Percentiles rank a stretch among this genome's conserved stretches.
phyloP scores from a whole-genome alignment of 2,888 invertebrate species.

The Kuschelorhynchus macadamiae region DNA sequence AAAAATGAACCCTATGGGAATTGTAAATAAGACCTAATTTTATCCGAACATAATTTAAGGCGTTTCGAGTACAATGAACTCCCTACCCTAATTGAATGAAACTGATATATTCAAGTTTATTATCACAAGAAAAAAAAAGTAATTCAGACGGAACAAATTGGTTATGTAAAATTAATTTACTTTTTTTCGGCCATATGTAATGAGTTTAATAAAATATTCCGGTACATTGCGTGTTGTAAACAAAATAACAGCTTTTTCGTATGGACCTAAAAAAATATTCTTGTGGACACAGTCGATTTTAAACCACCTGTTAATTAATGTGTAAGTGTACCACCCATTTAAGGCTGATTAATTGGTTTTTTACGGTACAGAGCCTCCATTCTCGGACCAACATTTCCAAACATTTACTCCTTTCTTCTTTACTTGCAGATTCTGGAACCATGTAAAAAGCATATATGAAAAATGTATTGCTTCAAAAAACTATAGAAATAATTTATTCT shows the following conservation, averaged over 20 bases:
- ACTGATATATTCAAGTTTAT: constrained; percentile 7
- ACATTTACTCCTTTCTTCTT: too few species aligned
- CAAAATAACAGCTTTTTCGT: constrained; percentile 6
- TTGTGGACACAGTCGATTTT: background rate
- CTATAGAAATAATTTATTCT: too few species aligned
- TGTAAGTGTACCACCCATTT: background rate
- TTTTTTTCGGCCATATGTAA: constrained; percentile 7
- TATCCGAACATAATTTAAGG: background rate
- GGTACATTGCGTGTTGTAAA: background rate
- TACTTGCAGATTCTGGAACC: too few species aligned
- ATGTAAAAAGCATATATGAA: too few species aligned
- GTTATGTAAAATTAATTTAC: constrained; percentile 21
- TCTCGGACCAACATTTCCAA: too few species aligned
- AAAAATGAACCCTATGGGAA: background rate
- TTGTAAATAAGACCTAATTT: background rate
- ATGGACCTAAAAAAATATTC: background rate
- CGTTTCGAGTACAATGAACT: background rate
- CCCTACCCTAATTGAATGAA: background rate
- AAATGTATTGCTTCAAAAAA: too few species aligned
- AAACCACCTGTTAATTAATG: background rate
- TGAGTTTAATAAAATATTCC: constrained; percentile 2
- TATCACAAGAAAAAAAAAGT: too few species aligned
- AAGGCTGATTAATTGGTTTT: too few species aligned
- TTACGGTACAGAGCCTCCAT: too few species aligned
- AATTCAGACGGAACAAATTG: constrained; percentile 7